Percentiles rank a stretch among this genome's conserved stretches.
These are phyloP conservation scores for Megaceryle maxima DNA, from an alignment of 2,113 vertebrate genomes.

Conservation along the genomic window DNA sequence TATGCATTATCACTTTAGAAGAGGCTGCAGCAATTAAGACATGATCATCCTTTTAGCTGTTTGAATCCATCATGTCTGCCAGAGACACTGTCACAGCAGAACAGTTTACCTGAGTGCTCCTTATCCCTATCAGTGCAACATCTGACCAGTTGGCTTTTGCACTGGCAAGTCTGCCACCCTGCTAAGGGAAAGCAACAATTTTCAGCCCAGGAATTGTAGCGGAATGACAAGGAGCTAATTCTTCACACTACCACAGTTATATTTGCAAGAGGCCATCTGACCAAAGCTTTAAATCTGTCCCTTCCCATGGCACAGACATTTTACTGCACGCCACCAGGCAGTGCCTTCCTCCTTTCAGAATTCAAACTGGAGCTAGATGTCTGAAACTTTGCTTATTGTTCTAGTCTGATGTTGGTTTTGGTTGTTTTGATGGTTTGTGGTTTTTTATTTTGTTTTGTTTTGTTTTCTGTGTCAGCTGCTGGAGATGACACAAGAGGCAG, in stretches of 20 bases:
- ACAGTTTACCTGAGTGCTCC: not conserved
- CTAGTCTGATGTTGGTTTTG: not conserved
- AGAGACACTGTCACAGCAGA: rapidly evolving
- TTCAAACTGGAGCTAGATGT: not conserved
- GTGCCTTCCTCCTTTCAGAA: conserved; percentile 39
- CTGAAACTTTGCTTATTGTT: conserved; percentile 25
- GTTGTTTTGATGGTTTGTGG: too few relatives aligned
- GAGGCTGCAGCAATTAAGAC: not conserved
- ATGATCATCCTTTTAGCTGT: not conserved
- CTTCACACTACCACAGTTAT: not conserved
- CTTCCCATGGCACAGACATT: not conserved
- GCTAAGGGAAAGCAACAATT: not conserved
- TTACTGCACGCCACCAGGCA: not conserved
- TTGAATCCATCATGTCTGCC: not conserved
- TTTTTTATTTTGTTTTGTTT: not conserved
- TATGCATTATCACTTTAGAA: not conserved
- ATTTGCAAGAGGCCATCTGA: not conserved
- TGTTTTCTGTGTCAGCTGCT: conserved; percentile 38
- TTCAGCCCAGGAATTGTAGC: not conserved
- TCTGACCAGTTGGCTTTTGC: not conserved
- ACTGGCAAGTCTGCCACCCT: not conserved
- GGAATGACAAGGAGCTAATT: not conserved
- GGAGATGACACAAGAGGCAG: conserved; percentile 47
- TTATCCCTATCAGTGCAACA: not conserved
- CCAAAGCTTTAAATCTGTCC: not conserved